Conservation (phyloP, 2,797 vertebrate species). For the Megalops cyprinoides region DNA sequence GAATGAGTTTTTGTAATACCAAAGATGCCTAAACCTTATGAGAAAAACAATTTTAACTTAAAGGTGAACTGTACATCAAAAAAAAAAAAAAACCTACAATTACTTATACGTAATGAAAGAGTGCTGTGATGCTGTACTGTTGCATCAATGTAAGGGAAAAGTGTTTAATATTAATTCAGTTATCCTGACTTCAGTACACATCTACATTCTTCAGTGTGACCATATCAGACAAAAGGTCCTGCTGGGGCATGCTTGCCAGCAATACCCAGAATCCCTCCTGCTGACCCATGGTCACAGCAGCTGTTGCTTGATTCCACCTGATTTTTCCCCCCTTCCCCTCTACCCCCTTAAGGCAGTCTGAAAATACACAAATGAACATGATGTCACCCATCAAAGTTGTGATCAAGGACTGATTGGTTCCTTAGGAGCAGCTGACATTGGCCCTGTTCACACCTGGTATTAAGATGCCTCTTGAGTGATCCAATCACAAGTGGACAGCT, state of each 20-base stretch:
- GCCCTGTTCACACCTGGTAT: too few species aligned
- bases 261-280: not conserved
- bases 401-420: not conserved
- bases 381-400: not conserved
- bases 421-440: not conserved
- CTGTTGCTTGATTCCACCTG: not conserved
- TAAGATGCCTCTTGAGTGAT: too few species aligned
- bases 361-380: not conserved
- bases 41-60: not conserved
- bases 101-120: too few species aligned
- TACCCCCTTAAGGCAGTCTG: not conserved
- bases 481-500: too few species aligned
- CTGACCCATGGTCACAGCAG: not conserved
- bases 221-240: too few species aligned
- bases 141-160: not conserved
- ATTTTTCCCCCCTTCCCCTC: not conserved
- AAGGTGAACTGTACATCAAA: not conserved
- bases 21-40: not conserved
- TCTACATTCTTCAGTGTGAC: too few species aligned
- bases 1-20: not conserved
- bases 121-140: not conserved
- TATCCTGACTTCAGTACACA: too few species aligned
- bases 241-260: too few species aligned
- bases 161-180: too few species aligned
- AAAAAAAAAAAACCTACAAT: not conserved